A percentile compares a stretch with the other conserved stretches of the same genome.
phyloP scores from a whole-genome alignment of 1,140 invertebrate genomes.

The Aphis gossypii region DNA sequence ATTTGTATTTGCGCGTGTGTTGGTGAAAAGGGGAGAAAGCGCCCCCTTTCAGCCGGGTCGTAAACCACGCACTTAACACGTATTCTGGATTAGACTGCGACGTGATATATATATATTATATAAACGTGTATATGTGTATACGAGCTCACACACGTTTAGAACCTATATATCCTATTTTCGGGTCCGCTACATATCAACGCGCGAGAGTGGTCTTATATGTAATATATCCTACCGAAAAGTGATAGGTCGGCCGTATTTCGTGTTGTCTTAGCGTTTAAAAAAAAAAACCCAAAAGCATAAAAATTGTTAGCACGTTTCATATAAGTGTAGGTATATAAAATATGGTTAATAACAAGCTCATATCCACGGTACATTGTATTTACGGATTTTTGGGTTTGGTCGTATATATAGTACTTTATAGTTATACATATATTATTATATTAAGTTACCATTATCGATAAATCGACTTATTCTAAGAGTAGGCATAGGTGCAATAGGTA shows the following conservation, averaged over 20 bases:
- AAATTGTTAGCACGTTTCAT: not conserved
- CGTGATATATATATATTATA: not conserved
- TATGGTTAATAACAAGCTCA: not conserved
- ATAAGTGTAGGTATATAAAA: not conserved
- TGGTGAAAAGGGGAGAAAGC: conserved; percentile 19
- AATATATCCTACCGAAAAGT: conserved; percentile 8
- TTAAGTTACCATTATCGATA: not conserved
- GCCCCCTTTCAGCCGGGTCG: conserved; percentile 28
- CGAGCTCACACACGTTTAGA: not conserved
- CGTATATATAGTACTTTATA: not conserved
- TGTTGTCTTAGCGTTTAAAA: not conserved
- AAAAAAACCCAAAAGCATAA: not conserved
- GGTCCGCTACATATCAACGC: conserved; percentile 28
- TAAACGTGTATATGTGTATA: no score
- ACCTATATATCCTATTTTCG: conserved; percentile 18
- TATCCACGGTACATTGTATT: not conserved
- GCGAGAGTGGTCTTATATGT: not conserved
- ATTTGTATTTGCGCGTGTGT: not conserved
- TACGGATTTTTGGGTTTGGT: not conserved
- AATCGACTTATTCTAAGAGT: not conserved
- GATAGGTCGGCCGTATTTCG: conserved; percentile 28
- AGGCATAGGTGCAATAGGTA: not conserved
- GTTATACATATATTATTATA: not conserved
- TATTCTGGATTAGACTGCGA: conserved; percentile 49
- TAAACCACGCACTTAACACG: conserved; percentile 53